phyloP scores from a whole-genome alignment of 2,888 invertebrate species.

The Helicoverpa assulta region DNA sequence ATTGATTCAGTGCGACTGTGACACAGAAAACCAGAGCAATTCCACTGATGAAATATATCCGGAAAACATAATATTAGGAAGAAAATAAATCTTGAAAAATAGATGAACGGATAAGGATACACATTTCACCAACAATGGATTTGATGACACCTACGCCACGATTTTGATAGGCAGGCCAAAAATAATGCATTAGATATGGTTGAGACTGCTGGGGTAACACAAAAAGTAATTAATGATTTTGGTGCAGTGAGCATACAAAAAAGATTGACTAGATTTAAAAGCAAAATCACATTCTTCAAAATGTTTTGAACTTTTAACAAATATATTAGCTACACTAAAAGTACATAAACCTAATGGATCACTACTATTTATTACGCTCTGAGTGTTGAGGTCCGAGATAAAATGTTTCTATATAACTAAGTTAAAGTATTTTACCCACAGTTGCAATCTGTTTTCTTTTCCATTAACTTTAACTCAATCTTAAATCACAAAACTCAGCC shows the following conservation, averaged over 20 bases:
- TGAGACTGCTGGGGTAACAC: not conserved
- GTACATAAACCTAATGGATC: not conserved
- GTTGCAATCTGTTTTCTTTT: not conserved
- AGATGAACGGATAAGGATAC: not conserved
- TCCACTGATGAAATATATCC: slow-evolving; percentile 40
- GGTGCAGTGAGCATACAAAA: not conserved
- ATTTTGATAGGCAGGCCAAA: no score
- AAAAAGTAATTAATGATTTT: not conserved
- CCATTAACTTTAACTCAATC: slow-evolving; percentile 23
- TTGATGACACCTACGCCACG: not conserved
- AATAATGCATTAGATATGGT: no score
- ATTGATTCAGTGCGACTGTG: slow-evolving; percentile 44
- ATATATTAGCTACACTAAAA: not conserved
- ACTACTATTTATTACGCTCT: not conserved
- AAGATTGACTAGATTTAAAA: not conserved
- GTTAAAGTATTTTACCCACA: not conserved
- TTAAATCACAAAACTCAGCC: slow-evolving; percentile 23
- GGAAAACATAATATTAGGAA: slow-evolving; percentile 22
- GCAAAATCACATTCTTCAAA: not conserved
- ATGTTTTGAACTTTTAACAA: not conserved
- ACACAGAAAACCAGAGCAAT: slow-evolving; percentile 36
- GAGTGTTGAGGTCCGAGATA: not conserved
- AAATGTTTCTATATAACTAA: not conserved
- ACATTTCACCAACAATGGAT: not conserved
- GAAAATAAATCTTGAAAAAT: not conserved